Evolutionary conservation across 2,113 vertebrate genomes (phyloP).

Genomic region (Periophthalmodon schlosseri): DNA sequence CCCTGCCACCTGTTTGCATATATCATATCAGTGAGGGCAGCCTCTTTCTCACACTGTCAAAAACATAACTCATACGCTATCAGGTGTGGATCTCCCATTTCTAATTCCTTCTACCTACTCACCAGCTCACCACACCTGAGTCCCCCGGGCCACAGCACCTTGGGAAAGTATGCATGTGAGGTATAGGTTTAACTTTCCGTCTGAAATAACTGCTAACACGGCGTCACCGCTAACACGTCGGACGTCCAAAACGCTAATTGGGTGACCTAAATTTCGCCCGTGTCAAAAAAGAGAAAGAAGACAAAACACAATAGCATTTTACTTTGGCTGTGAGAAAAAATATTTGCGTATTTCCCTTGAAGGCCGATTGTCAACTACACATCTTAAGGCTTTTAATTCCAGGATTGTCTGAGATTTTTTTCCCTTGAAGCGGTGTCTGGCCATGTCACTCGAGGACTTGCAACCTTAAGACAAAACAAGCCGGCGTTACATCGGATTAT

Average conservation of each 20-base stretch:
- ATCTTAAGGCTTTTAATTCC: slow-evolving; percentile 60
- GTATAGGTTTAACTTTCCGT: slow-evolving; percentile 46
- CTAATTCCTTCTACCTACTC: slow-evolving; percentile 29
- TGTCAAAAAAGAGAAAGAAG: slow-evolving; percentile 51
- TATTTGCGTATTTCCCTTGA: slow-evolving; percentile 52
- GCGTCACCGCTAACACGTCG: slow-evolving; percentile 25
- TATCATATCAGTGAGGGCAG: slow-evolving; percentile 31
- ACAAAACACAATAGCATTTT: slow-evolving; percentile 40
- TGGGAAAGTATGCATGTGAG: slow-evolving; percentile 68
- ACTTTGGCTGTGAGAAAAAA: slow-evolving; percentile 31
- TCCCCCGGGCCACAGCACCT: slow-evolving; percentile 62
- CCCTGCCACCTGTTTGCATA: slow-evolving; percentile 42
- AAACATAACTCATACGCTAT: slow-evolving; percentile 59
- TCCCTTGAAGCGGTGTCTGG: slow-evolving; percentile 60
- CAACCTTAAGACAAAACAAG: slow-evolving; percentile 65
- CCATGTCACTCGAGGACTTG: slow-evolving; percentile 68
- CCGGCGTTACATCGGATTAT: slow-evolving; percentile 80
- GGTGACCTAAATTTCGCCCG: slow-evolving; percentile 59
- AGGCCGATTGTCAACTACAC: slow-evolving; percentile 64
- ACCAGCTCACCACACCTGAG: slow-evolving; percentile 71
- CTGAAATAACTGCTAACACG: slow-evolving; percentile 23
- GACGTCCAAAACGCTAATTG: slow-evolving; percentile 48
- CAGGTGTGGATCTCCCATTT: slow-evolving; percentile 53
- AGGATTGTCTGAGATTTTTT: slow-evolving; percentile 26
- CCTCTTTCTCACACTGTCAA: slow-evolving; percentile 43